These are phyloP conservation scores for Stegodyphus mimosarum DNA, from an alignment of 1,140 invertebrate genomes.

Conservation along the genomic window DNA sequence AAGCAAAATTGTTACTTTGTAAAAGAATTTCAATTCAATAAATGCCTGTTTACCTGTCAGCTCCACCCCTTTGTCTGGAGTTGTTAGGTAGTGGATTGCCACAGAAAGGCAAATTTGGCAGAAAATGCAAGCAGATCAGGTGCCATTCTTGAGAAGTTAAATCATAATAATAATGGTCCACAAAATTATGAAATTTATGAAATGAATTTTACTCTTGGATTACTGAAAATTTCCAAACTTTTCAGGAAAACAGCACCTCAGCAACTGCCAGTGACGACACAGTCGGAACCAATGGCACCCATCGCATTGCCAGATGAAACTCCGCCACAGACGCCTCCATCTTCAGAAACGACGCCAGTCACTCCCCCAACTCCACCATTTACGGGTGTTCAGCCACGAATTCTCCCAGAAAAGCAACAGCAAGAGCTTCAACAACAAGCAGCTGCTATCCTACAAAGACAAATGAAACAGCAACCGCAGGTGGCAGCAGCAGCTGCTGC, in stretches of 20 bases:
- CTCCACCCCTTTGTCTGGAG: no score
- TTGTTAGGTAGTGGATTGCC: no score
- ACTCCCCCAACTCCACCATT: slow-evolving; percentile 51
- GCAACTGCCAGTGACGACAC: slow-evolving; percentile 36
- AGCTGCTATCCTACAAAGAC: slow-evolving; percentile 42
- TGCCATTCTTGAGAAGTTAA: no score
- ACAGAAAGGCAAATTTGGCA: no score
- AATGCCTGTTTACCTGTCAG: no score
- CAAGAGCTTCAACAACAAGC: slow-evolving; percentile 37
- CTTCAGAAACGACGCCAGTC: slow-evolving; percentile 5
- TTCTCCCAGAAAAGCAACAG: slow-evolving; percentile 43
- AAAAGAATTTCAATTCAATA: no score
- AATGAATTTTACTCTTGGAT: no score
- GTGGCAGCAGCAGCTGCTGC: background rate
- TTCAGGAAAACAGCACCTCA: slow-evolving; percentile 61
- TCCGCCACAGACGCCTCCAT: slow-evolving; percentile 61
- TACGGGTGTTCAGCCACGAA: slow-evolving; percentile 3
- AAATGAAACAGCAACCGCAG: slow-evolving; percentile 26
- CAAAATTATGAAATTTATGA: no score
- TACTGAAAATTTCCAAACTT: background rate
- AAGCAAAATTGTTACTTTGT: no score
- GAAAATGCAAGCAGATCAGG: no score
- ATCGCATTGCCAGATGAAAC: slow-evolving; percentile 48
- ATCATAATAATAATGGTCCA: no score
- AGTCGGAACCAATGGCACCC: slow-evolving; percentile 20